phyloP scores from a whole-genome alignment of 2,888 invertebrate genomes.

The Drosophila barbarae region DNA sequence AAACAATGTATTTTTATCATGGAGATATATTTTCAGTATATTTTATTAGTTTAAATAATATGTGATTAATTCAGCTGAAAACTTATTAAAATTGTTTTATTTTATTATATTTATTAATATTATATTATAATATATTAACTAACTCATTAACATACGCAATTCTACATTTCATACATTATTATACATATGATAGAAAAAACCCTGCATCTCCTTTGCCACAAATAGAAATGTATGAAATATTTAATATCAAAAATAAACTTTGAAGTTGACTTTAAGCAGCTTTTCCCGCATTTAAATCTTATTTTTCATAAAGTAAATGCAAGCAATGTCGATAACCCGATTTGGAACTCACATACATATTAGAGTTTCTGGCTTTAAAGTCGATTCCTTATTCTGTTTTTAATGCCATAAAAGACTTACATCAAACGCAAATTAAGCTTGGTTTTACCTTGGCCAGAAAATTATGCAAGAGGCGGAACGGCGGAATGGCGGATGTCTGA shows the following conservation, averaged over 20 bases:
- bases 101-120: no score
- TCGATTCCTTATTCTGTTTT: neutral
- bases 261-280: conserved; percentile 1
- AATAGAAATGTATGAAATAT: neutral
- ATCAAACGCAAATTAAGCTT: conserved; percentile 4
- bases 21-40: neutral
- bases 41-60: neutral
- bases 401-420: neutral
- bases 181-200: no score
- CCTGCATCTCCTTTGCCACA: no score
- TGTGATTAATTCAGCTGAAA: neutral
- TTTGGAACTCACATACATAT: neutral
- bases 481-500: neutral
- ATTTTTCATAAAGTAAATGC: neutral
- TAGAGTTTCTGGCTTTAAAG: neutral
- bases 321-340: conserved; percentile 12
- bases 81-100: neutral
- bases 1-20: neutral
- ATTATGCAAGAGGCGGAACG: conserved; percentile 1
- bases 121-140: no score
- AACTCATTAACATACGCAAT: no score
- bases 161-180: no score
- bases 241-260: neutral
- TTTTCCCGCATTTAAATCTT: neutral
- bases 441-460: neutral